Conservation (phyloP, 2,113 vertebrate genomes). For the Sebastes fasciatus region DNA sequence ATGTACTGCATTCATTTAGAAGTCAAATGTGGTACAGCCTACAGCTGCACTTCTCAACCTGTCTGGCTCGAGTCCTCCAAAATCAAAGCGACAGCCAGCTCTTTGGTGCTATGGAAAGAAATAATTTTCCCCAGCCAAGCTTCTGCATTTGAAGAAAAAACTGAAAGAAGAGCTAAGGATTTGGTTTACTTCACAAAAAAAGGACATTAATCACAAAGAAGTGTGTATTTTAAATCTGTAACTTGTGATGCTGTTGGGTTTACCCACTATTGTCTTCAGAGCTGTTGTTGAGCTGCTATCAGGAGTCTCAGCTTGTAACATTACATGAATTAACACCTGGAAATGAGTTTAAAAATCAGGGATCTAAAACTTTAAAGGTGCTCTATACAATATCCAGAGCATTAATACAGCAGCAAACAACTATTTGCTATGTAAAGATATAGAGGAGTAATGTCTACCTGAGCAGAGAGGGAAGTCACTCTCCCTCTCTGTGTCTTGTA, state of each 20-base stretch:
- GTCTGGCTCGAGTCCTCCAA: conserved; percentile 17
- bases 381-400: too few relatives aligned
- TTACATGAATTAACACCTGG: conserved; percentile 27
- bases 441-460: too few relatives aligned
- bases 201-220: background rate
- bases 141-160: conserved; percentile 1
- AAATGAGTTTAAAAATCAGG: background rate
- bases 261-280: background rate
- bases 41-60: conserved; percentile 37
- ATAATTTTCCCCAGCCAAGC: conserved; percentile 7
- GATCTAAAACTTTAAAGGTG: background rate
- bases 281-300: conserved; percentile 4
- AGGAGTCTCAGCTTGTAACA: background rate
- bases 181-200: background rate
- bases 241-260: background rate
- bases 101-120: conserved; percentile 18
- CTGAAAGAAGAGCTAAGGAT: background rate
- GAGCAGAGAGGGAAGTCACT: too few relatives aligned
- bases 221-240: background rate
- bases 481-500: too few relatives aligned
- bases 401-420: background rate
- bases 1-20: conserved; percentile 57
- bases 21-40: conserved; percentile 51
- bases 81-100: conserved; percentile 38
- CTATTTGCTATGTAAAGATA: background rate